Conservation (phyloP, 2,888 invertebrate species). For the Dicycla oo region DNA sequence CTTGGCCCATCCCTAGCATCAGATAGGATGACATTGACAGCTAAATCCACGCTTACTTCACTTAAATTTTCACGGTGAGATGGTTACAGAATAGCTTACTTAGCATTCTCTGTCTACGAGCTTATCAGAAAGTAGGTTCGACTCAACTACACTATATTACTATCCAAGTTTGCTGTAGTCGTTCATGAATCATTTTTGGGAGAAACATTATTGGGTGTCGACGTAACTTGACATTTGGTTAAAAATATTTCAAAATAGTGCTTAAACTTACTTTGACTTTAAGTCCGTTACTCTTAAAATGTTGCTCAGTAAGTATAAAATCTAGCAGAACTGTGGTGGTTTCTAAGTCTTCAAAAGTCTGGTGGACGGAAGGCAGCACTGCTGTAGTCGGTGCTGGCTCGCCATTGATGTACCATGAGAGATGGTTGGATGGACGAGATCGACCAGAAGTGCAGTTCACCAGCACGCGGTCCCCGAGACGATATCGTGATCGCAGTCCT, state of each 20-base stretch:
- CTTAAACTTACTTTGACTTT: slow-evolving; percentile 92
- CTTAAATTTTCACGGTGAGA: no score
- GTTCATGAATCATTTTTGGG: background rate
- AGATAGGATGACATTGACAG: no score
- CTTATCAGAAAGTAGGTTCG: no score
- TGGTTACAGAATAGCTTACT: no score
- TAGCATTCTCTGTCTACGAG: no score
- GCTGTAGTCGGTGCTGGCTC: slow-evolving; percentile 90
- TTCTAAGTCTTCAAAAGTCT: slow-evolving; percentile 89
- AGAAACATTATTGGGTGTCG: background rate
- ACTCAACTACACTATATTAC: no score
- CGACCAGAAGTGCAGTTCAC: slow-evolving; percentile 94
- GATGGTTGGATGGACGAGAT: slow-evolving; percentile 93
- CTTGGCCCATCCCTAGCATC: no score
- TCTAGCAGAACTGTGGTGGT: slow-evolving; percentile 93
- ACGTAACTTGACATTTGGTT: background rate
- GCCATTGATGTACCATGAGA: slow-evolving; percentile 96
- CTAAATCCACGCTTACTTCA: no score
- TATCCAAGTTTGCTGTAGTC: background rate
- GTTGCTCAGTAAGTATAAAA: slow-evolving; percentile 92
- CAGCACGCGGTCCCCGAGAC: slow-evolving; percentile 93
- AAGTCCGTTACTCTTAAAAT: slow-evolving; percentile 94
- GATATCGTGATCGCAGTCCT: slow-evolving; percentile 93
- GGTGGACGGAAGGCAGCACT: slow-evolving; percentile 64
- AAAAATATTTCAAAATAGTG: background rate